Conservation (phyloP, 2,888 invertebrate species). For the Smittia aterrima region DNA sequence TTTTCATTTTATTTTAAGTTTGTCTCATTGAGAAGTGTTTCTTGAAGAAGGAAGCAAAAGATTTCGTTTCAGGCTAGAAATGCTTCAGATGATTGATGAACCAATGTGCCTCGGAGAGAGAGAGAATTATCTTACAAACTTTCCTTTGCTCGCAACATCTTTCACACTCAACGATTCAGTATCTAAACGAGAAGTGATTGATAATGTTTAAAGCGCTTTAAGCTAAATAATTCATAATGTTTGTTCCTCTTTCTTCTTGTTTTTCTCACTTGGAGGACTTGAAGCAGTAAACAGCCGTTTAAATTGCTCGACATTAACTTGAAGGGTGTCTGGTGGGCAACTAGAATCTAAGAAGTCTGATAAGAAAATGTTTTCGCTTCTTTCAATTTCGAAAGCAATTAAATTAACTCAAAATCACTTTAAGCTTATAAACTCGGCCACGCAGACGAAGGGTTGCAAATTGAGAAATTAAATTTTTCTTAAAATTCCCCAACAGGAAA, state of each 20-base stretch:
- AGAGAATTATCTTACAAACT: conserved; percentile 27
- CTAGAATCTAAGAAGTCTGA: conserved; percentile 20
- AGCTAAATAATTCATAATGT: conserved; percentile 42
- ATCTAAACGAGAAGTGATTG: conserved; percentile 29
- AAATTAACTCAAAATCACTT: conserved; percentile 34
- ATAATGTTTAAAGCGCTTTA: conserved; percentile 37
- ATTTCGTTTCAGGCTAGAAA: not conserved
- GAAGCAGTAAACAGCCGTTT: conserved; percentile 22
- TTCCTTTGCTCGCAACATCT: conserved; percentile 10
- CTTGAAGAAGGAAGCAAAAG: not conserved
- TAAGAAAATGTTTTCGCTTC: conserved; percentile 8
- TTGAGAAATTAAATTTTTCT: conserved; percentile 27
- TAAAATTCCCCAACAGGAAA: not conserved
- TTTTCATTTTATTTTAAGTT: not conserved
- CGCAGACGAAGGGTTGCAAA: not conserved
- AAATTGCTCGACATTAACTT: conserved; percentile 2
- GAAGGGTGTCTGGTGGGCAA: not conserved
- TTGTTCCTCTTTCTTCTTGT: not conserved
- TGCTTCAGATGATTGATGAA: conserved; percentile 38
- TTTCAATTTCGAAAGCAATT: conserved; percentile 30
- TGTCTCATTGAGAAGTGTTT: not conserved
- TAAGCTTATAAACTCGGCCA: not conserved
- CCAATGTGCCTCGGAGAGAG: conserved; percentile 24
- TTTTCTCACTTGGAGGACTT: too few relatives aligned
- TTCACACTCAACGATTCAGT: not conserved